Evolutionary conservation across 2,113 vertebrate species (phyloP).

Genomic region (Halichoerus grypus): DNA sequence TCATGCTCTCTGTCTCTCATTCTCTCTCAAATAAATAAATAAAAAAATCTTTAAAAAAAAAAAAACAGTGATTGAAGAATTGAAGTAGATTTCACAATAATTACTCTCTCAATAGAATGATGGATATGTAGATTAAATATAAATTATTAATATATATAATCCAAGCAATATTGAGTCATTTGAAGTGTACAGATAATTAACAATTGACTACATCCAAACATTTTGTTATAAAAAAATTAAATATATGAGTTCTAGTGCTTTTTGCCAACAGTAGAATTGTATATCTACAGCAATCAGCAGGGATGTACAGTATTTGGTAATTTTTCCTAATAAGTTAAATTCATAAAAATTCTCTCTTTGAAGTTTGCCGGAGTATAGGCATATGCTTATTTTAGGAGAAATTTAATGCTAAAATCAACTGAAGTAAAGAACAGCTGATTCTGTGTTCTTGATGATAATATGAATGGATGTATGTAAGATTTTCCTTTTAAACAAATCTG

Average conservation of each 20-base stretch:
- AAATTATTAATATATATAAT: background rate
- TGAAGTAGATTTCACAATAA: background rate
- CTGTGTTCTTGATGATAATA: background rate
- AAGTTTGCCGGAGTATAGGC: background rate
- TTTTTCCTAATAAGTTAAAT: conserved; percentile 21
- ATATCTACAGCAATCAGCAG: background rate
- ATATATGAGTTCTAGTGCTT: background rate
- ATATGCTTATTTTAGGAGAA: background rate
- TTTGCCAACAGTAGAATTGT: background rate
- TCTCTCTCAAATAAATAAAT: too few relatives aligned
- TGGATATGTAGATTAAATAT: background rate
- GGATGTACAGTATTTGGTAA: background rate
- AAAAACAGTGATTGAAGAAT: background rate
- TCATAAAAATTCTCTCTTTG: background rate
- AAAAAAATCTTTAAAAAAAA: too few relatives aligned
- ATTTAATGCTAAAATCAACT: background rate
- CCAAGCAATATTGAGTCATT: background rate
- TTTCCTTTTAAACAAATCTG: background rate
- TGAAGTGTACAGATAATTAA: background rate
- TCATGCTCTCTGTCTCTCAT: too few relatives aligned
- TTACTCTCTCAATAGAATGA: background rate
- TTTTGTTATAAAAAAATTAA: background rate
- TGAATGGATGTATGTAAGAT: background rate
- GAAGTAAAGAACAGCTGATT: background rate
- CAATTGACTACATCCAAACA: background rate